A percentile compares a stretch with the other conserved stretches of the same genome.
These are phyloP conservation scores for Neosilurus mollespiculum DNA, from an alignment of 2,797 vertebrate species.

Conservation along the genomic window DNA sequence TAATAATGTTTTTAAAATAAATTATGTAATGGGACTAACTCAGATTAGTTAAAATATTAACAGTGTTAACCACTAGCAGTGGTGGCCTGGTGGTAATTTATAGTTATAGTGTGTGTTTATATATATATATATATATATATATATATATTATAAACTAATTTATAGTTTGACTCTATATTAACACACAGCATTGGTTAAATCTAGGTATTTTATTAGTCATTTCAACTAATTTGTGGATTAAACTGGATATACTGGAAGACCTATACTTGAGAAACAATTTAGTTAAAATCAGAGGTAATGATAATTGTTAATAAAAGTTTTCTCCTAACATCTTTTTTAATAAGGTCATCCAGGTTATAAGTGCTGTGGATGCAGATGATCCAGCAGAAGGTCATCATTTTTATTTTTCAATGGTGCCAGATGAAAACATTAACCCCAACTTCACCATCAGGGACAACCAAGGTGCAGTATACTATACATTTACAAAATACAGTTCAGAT, in stretches of 20 bases:
- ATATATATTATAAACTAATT: too few species aligned
- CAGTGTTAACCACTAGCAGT: too few species aligned
- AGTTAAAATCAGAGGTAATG: neutral
- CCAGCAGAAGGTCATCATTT: conserved; percentile 81
- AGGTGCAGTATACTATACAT: conserved; percentile 68
- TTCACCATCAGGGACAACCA: conserved; percentile 88
- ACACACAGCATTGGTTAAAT: too few species aligned
- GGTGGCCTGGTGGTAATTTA: too few species aligned
- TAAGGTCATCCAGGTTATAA: conserved; percentile 85
- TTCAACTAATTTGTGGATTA: neutral
- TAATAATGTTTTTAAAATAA: too few species aligned
- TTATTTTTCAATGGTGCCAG: conserved; percentile 80
- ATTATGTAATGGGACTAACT: too few species aligned
- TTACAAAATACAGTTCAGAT: neutral
- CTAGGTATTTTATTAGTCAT: too few species aligned
- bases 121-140: too few species aligned
- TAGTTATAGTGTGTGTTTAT: too few species aligned
- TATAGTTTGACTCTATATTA: too few species aligned
- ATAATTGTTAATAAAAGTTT: neutral
- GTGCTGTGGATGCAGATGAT: conserved; percentile 84
- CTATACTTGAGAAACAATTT: neutral
- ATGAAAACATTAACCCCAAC: conserved; percentile 77
- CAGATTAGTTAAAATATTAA: too few species aligned
- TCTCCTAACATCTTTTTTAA: neutral
- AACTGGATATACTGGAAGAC: neutral